Evolutionary conservation across 37 sponge, comb jelly and placozoan species (phyloP), one percentile per base, ranked within the genome.

Genomic region (Aplysina aerophoba): DNA sequence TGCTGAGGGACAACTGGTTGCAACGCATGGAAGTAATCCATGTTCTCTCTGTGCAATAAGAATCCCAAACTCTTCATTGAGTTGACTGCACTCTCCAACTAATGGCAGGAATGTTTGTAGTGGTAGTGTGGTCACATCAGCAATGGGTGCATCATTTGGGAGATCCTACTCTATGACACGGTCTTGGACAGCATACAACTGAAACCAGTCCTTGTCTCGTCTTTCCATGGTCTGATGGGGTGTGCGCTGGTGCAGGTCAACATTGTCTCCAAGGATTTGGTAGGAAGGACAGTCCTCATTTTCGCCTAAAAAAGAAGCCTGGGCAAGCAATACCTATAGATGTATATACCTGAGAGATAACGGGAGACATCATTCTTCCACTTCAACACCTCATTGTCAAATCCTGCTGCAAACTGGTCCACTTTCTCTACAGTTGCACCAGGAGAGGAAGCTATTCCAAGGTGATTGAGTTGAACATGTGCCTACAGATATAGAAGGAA

Each of bases 251-350:
- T 25, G 19, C 22, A 67, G 14, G 62, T 73, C 85, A 67, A 71
- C 39, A 30, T 85, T 85, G 62, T 85, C 85, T 24, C 85, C 85
- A 24, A 85, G 31, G 19, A 85, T 74, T 41, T 81, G 82, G 40
- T 40, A 59, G 65, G n/a, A n/a, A n/a, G n/a, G n/a, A n/a, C n/a
- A n/a, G n/a, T n/a, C n/a, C n/a, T n/a, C n/a, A n/a, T n/a, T n/a
- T n/a, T n/a, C n/a, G n/a, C n/a, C n/a, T n/a, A n/a, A n/a, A n/a
- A n/a, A n/a, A n/a, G n/a, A n/a, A n/a, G n/a, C n/a, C n/a, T n/a
- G n/a, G n/a, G n/a, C n/a, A n/a, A n/a, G n/a, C n/a, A n/a, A 44
- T 44, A 44, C 6, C 50, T 44, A 44, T 44, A 44, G 50, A 44
- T 44, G 50, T 44, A 3, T 44, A 3, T 44, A 44, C 50, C 50